Evolutionary conservation across 2,797 vertebrate genomes (phyloP).

Genomic region (Nothura maculosa): DNA sequence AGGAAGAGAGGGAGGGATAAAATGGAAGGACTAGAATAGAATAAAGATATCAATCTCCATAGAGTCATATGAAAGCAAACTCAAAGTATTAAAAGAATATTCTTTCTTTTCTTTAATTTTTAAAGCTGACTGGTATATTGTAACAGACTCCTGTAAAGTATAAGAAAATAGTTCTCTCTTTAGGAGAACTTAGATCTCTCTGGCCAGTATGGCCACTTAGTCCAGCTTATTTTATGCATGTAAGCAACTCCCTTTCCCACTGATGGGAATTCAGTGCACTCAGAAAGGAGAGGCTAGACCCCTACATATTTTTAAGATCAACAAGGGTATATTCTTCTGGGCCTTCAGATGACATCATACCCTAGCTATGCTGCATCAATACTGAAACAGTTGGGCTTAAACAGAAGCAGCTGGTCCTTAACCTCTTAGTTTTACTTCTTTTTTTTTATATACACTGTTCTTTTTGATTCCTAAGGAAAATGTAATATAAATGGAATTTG

Average conservation of each 20-base stretch:
- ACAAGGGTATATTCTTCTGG: conserved; percentile 22
- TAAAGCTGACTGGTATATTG: not conserved
- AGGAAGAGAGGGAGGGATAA: conserved; percentile 12
- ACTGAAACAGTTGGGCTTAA: conserved; percentile 71
- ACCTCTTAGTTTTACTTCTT: not conserved
- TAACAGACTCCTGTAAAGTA: conserved; percentile 5
- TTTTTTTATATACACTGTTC: not conserved
- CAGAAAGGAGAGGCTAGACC: not conserved
- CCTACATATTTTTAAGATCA: conserved; percentile 55
- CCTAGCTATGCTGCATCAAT: conserved; percentile 44
- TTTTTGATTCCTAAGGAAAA: conserved; percentile 57
- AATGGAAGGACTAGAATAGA: conserved; percentile 65
- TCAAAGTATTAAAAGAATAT: conserved; percentile 54
- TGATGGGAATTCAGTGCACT: not conserved
- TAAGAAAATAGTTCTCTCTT: not conserved
- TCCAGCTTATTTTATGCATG: not conserved
- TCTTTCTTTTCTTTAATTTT: conserved; percentile 60
- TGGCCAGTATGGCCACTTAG: not conserved
- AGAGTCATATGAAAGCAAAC: conserved; percentile 55
- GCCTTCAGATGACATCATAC: conserved; percentile 58
- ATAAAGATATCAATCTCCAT: conserved; percentile 63
- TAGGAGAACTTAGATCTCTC: not conserved
- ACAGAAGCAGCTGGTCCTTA: conserved; percentile 74
- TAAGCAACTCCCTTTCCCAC: not conserved
- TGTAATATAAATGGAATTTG: conserved; percentile 66